Base-by-base conservation (phyloP, 2,797 vertebrate species). In the Chelmon rostratus region DNA sequence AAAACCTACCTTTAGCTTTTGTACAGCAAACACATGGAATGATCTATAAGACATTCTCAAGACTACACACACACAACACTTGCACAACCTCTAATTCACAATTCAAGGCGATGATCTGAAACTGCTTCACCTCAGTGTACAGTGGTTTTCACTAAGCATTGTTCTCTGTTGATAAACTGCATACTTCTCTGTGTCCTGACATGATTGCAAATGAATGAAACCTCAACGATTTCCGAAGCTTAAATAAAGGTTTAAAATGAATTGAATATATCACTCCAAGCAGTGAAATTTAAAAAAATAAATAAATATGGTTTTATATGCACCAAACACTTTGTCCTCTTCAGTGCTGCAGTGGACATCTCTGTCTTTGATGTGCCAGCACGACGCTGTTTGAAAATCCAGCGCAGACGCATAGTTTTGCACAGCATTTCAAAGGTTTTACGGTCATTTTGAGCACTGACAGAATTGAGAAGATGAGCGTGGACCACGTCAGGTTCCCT, bases 401-500 rank as follows among this genome's bases (percentile, higher is more conserved):
- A 53, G 42, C 19, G 12, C 40, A 40, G 28, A 64, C 25, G 1
- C 33, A 35, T 5, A 19, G 11, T 37, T 38, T 70, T 49, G 25
- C 28, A 8, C 23, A 33, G 37, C 23, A 59, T 67, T 58, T 73
- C 53, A 62, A 71, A 64, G 47, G 56, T n/a, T 46, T 13, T 2
- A 10, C n/a, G 3, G 69, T 52, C n/a, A 33, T 68, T 81, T 25
- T 46, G 46, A 72, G 40, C 50, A 6, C 12, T 2, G 64, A 31
- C 31, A 9, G 44, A 23, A 50, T 2, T 12, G 31, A 68, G 64
- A 63, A 38, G 71, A 52, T 9, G 47, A 64, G 38, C 4, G 19
- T 8, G 15, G 53, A 75, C 44, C 57, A 68, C 31, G 21, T 68
- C 54, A 73, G 65, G 12, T 74, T 40, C 25, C 68, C 46, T 76